Conservation (phyloP, 2,888 invertebrate genomes). For the Toxonevra muliebris region DNA sequence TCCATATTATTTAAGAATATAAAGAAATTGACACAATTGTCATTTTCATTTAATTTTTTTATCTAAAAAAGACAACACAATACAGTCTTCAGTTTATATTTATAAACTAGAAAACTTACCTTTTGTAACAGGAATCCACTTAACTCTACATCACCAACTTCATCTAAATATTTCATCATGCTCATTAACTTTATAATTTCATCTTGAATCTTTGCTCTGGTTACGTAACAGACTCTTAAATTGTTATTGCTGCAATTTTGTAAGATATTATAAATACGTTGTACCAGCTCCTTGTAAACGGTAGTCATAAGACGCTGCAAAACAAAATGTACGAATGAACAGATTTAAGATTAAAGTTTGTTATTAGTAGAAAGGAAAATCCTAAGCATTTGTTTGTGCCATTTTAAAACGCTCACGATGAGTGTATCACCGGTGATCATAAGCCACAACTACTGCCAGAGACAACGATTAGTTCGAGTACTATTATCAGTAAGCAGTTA, state of each 20-base stretch:
- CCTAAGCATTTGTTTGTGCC: no score
- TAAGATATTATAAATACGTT: conserved; percentile 30
- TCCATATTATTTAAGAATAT: conserved; percentile 49
- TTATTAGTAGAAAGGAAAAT: no score
- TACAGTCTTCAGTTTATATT: neutral
- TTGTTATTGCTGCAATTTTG: conserved; percentile 23
- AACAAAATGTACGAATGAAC: neutral
- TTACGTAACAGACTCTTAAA: conserved; percentile 19
- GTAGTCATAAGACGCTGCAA: conserved; percentile 39
- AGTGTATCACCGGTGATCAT: no score
- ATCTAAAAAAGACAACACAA: conserved; percentile 18
- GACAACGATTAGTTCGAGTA: no score
- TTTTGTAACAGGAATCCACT: conserved; percentile 25
- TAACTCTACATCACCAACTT: conserved; percentile 34
- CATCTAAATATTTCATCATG: conserved; percentile 33
- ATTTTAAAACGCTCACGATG: no score
- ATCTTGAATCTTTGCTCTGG: neutral
- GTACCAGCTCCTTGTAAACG: conserved; percentile 38
- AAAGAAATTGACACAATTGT: conserved; percentile 44
- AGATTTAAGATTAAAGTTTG: no score
- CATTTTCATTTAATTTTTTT: conserved; percentile 32
- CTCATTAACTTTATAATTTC: conserved; percentile 28
- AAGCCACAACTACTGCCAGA: no score
- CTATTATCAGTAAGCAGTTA: no score
- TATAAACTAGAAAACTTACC: conserved; percentile 8